A percentile compares a stretch with the other conserved stretches of the same genome.
Evolutionary conservation across 1,140 invertebrate genomes (phyloP).

Genomic region (Ceratitis capitata): DNA sequence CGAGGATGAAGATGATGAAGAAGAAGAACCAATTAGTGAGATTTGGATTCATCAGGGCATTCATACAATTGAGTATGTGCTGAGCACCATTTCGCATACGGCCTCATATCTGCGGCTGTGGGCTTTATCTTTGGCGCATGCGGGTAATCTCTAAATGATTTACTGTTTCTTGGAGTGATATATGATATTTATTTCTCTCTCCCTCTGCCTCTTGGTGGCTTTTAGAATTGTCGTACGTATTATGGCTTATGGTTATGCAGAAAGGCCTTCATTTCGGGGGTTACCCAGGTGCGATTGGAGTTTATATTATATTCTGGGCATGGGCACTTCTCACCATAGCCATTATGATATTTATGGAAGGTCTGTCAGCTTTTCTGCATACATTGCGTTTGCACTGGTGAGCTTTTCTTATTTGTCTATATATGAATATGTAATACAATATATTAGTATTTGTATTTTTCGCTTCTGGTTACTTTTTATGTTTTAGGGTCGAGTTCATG

Average conservation of each 20-base stretch:
- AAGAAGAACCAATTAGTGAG: slow-evolving; percentile 82
- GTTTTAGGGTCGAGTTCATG: slow-evolving; percentile 92
- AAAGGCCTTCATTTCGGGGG: slow-evolving; percentile 57
- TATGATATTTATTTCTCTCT: neutral
- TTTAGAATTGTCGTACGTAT: slow-evolving; percentile 85
- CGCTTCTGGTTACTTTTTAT: neutral
- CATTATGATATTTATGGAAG: slow-evolving; percentile 98
- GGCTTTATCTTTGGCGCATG: slow-evolving; percentile 95
- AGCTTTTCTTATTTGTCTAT: too few relatives aligned
- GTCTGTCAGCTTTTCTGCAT: slow-evolving; percentile 96
- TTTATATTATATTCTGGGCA: slow-evolving; percentile 84
- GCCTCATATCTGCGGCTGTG: slow-evolving; percentile 96
- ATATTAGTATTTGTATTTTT: neutral
- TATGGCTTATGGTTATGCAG: slow-evolving; percentile 87
- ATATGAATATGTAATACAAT: neutral
- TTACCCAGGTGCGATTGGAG: slow-evolving; percentile 57
- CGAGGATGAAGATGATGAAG: neutral
- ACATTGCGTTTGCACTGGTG: slow-evolving; percentile 98
- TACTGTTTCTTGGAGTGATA: neutral
- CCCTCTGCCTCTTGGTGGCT: neutral
- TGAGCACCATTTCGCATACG: slow-evolving; percentile 95
- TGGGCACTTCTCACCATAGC: slow-evolving; percentile 91
- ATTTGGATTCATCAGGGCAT: slow-evolving; percentile 92
- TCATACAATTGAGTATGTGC: slow-evolving; percentile 96
- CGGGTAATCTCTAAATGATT: slow-evolving; percentile 73